Evolutionary conservation across 2,888 invertebrate species (phyloP).

Genomic region (Minunthozetes semirufus): DNA sequence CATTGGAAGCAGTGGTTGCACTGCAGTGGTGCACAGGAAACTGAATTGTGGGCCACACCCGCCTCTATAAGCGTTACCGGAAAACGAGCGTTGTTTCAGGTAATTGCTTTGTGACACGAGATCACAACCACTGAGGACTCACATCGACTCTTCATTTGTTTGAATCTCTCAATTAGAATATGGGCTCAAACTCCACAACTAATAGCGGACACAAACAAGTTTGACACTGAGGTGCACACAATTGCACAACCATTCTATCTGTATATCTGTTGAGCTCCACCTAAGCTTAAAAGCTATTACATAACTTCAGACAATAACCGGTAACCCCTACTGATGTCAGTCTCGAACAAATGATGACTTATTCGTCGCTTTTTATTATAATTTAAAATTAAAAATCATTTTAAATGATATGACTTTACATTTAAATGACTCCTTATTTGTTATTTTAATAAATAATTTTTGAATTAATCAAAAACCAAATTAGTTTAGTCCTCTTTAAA

Average conservation of each 20-base stretch:
- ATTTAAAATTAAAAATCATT: neutral
- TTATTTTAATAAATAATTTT: neutral
- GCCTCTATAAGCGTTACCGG: slow-evolving; percentile 2
- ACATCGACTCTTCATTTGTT: neutral
- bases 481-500: neutral
- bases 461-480: neutral
- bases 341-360: neutral
- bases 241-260: neutral
- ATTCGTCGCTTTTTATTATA: neutral
- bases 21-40: neutral
- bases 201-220: slow-evolving; percentile 12
- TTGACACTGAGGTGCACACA: slow-evolving; percentile 13
- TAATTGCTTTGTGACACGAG: slow-evolving; percentile 24
- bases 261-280: neutral
- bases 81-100: slow-evolving; percentile 21
- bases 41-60: slow-evolving; percentile 2
- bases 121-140: neutral
- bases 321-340: neutral
- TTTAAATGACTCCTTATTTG: neutral
- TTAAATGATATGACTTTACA: neutral
- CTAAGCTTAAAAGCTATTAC: neutral
- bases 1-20: neutral
- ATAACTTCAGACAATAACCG: neutral
- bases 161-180: neutral
- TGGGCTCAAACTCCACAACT: neutral